Evolutionary conservation across 2,113 vertebrate species (phyloP), one percentile per base, ranked within the genome.

Genomic region (Atherinomorus stipes): DNA sequence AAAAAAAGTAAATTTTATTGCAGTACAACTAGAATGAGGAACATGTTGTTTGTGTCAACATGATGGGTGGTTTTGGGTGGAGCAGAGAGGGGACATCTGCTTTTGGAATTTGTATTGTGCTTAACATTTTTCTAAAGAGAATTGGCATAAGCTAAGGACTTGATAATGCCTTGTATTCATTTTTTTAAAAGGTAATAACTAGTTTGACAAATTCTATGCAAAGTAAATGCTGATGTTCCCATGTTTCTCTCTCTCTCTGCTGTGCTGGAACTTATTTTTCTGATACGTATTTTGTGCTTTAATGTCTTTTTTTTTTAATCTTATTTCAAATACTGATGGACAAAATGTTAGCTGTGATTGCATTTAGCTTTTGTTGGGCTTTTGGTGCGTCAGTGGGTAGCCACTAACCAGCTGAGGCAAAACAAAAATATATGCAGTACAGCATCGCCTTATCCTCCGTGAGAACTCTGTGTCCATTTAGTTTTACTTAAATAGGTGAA

Each of bases 11-110:
- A n/a, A 25, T 62, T 76, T 62, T 31, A 40, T 57, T 38, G 28
- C 28, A 38, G 34, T 19, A 26, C 31, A 58, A 4, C 53, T 71
- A 12, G 40, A 65, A 45, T 28, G 44, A 51, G 53, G 60, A 65
- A 52, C 19, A 4, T 82, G 76, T 83, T 81, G 71, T 68, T 64
- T 53, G 25, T 85, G 64, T 77, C 86, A 86, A 85, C 62, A 85
- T 52, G 54, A 9, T n/a, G 2, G 54, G 11, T n/a, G 3, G 51
- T 72, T 78, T 64, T 31, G 16, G 37, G 38, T 52, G 12, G 47
- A 61, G 80, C 42, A 18, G 21, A 42, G 52, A 18, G 38, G 25
- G 60, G 64, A 26, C 60, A 57, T 58, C 70, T 84, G 78, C 54
- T 81, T 73, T 64, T 86, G 75, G 68, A 34, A 4, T 34, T 34